Percentiles rank a stretch among this genome's conserved stretches.
These are phyloP conservation scores for Hestina assimilis DNA, from an alignment of 1,140 invertebrate species.

Conservation along the genomic window DNA sequence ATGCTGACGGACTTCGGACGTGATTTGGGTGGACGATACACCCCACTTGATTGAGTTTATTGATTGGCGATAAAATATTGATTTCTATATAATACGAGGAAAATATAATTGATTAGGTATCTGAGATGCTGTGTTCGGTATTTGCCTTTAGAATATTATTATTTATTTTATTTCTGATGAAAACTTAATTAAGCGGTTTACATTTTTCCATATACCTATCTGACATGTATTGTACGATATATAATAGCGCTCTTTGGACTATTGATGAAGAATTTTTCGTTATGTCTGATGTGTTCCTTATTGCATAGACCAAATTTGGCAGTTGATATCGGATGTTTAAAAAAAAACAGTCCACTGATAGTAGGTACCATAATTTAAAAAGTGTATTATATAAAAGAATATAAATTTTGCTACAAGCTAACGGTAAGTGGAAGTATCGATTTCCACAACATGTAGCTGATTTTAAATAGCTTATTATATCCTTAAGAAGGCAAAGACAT, in stretches of 20 bases:
- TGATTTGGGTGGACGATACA: slow-evolving; percentile 54
- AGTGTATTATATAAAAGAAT: no score
- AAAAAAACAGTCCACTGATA: no score
- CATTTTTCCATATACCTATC: no score
- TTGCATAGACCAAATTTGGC: no score
- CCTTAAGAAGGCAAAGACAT: neutral
- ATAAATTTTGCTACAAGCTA: slow-evolving; percentile 10
- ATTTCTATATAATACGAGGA: neutral
- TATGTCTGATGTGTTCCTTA: no score
- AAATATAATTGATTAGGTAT: neutral
- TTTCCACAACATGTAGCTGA: slow-evolving; percentile 34
- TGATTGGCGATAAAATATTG: slow-evolving; percentile 4
- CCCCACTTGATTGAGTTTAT: slow-evolving; percentile 53
- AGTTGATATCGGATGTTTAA: no score
- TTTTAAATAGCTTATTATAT: neutral
- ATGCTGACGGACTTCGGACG: slow-evolving; percentile 42
- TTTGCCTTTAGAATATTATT: neutral
- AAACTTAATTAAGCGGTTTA: neutral
- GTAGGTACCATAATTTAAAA: no score
- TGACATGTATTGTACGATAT: no score
- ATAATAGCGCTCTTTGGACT: no score
- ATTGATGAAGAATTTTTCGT: no score
- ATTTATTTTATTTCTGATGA: neutral
- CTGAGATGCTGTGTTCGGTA: neutral
- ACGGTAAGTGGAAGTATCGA: slow-evolving; percentile 48